phyloP scores from a whole-genome alignment of 2,888 invertebrate species.

The Agrochola litura region DNA sequence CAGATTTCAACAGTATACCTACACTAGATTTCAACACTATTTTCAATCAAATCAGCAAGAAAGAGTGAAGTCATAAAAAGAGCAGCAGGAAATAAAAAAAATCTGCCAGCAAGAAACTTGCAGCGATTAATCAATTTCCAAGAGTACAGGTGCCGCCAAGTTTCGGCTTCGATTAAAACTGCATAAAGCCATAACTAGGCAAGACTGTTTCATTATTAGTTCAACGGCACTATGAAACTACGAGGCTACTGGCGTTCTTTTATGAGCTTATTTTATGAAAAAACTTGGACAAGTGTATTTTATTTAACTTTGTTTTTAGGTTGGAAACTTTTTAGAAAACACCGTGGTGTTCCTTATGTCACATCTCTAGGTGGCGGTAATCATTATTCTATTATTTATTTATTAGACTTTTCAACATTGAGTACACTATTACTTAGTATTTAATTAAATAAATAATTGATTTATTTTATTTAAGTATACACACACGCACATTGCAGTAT shows the following conservation, averaged over 20 bases:
- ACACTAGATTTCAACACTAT: background rate
- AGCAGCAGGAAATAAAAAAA: slow-evolving; percentile 31
- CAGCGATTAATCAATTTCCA: slow-evolving; percentile 71
- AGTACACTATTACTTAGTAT: no score
- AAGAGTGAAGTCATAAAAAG: slow-evolving; percentile 45
- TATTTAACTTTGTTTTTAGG: slow-evolving; percentile 4
- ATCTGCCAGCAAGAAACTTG: slow-evolving; percentile 61
- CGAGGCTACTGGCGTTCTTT: slow-evolving; percentile 39
- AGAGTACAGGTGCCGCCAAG: slow-evolving; percentile 64
- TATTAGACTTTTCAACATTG: background rate
- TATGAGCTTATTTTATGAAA: slow-evolving; percentile 48
- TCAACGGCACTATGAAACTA: slow-evolving; percentile 47
- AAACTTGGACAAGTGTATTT: slow-evolving; percentile 32
- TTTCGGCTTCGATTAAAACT: slow-evolving; percentile 65
- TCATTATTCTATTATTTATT: background rate
- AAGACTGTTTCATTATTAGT: slow-evolving; percentile 63
- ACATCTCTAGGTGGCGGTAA: background rate
- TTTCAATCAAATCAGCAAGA: background rate
- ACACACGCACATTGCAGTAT: no score
- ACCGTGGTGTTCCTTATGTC: background rate
- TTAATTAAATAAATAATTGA: no score
- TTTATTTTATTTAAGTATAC: no score
- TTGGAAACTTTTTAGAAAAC: background rate
- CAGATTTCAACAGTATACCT: no score
- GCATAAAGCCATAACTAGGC: slow-evolving; percentile 55